Evolutionary conservation across 2,797 vertebrate species (phyloP).

Genomic region (Lepilemur septentrionalis): DNA sequence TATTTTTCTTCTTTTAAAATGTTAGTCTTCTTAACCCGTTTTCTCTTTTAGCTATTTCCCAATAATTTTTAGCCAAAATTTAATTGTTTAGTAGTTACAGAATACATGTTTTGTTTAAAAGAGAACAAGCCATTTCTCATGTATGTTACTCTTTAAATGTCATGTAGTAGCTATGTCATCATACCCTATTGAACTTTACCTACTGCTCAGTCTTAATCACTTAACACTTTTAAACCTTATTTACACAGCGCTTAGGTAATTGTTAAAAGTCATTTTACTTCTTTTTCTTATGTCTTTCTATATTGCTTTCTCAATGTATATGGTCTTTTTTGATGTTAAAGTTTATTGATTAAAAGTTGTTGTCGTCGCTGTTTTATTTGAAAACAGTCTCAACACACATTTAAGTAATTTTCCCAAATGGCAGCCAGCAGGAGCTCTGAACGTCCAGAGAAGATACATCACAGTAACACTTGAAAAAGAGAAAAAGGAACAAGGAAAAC

Average conservation of each 20-base stretch:
- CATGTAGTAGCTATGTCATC: background rate
- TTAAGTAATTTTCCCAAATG: constrained; percentile 46
- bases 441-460: background rate
- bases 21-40: background rate
- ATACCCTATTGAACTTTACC: background rate
- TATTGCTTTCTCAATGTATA: constrained; percentile 2
- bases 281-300: background rate
- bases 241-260: background rate
- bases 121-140: constrained; percentile 2
- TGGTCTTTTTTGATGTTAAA: background rate
- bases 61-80: constrained; percentile 21
- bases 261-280: constrained; percentile 31
- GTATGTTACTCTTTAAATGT: background rate
- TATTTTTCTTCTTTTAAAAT: background rate
- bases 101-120: background rate
- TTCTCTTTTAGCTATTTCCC: constrained; percentile 40
- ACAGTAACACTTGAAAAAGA: background rate
- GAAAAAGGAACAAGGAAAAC: background rate
- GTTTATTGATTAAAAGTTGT: constrained; percentile 7
- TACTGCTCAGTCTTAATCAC: background rate
- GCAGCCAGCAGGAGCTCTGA: background rate
- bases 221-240: constrained; percentile 20
- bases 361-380: constrained; percentile 29
- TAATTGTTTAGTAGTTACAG: background rate
- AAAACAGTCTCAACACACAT: constrained; percentile 33